A percentile compares a stretch with the other conserved stretches of the same genome.
phyloP scores from a whole-genome alignment of 2,888 invertebrate genomes.

The Papilio elwesi region DNA sequence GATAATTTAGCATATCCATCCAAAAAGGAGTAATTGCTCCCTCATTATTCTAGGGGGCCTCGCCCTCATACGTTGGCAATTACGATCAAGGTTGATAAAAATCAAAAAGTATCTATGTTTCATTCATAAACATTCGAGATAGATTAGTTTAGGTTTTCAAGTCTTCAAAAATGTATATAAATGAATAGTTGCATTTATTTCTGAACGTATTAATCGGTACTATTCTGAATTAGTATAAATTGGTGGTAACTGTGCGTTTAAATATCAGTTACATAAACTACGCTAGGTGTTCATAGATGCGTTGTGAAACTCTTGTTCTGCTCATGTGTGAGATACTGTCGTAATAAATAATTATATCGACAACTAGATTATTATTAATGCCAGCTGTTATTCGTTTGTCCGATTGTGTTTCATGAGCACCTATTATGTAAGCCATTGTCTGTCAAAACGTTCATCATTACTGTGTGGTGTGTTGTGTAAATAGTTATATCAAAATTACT shows the following conservation, averaged over 20 bases:
- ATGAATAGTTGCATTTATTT: too few relatives aligned
- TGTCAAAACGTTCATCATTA: conserved; percentile 17
- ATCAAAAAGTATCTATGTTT: too few relatives aligned
- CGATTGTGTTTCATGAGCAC: conserved; percentile 15
- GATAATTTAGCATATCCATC: too few relatives aligned
- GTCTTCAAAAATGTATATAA: too few relatives aligned
- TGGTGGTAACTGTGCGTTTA: conserved; percentile 15
- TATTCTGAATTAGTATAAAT: background rate
- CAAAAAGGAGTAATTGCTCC: too few relatives aligned
- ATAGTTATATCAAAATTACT: conserved; percentile 14
- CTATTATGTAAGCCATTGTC: conserved; percentile 16
- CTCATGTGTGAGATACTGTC: conserved; percentile 16
- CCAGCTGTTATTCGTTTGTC: conserved; percentile 8
- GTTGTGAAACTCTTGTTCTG: conserved; percentile 26
- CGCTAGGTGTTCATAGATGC: conserved; percentile 1
- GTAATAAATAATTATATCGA: conserved; percentile 28
- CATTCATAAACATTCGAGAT: too few relatives aligned
- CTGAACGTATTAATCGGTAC: background rate
- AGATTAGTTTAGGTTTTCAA: too few relatives aligned
- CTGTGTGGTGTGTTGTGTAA: background rate
- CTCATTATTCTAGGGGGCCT: too few relatives aligned
- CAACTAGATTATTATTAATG: conserved; percentile 27
- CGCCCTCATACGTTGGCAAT: too few relatives aligned
- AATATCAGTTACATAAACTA: conserved; percentile 33
- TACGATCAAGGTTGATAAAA: too few relatives aligned